Evolutionary conservation across 2,888 invertebrate genomes (phyloP).

Genomic region (Cheilosia soror): DNA sequence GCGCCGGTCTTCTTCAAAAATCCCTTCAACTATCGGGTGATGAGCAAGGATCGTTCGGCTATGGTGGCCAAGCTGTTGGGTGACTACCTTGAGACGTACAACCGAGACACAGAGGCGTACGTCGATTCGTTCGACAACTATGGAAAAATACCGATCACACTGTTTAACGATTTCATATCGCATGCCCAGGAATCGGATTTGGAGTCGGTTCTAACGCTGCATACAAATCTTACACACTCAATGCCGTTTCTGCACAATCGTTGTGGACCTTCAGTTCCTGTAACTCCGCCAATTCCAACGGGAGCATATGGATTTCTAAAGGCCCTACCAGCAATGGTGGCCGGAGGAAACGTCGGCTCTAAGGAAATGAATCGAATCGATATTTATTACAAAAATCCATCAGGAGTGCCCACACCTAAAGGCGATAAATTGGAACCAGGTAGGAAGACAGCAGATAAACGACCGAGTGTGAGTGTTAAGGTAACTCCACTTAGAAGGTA

Average conservation of each 20-base stretch:
- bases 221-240: constrained; percentile 82
- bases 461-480: constrained; percentile 31
- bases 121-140: constrained; percentile 89
- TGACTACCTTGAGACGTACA: constrained; percentile 93
- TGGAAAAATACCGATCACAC: constrained; percentile 84
- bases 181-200: constrained; percentile 84
- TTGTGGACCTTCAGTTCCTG: constrained; percentile 81
- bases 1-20: constrained; percentile 88
- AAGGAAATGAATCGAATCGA: constrained; percentile 68
- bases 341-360: constrained; percentile 41
- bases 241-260: constrained; percentile 83
- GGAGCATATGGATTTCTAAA: constrained; percentile 83
- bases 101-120: constrained; percentile 91
- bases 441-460: constrained; percentile 38
- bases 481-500: constrained; percentile 42
- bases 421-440: constrained; percentile 17
- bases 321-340: constrained; percentile 82
- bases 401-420: constrained; percentile 18
- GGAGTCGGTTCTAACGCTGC: constrained; percentile 81
- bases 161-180: constrained; percentile 86
- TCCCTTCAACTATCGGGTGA: constrained; percentile 85
- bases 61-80: constrained; percentile 92
- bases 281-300: constrained; percentile 83
- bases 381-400: constrained; percentile 53
- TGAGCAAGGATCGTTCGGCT: constrained; percentile 92